Evolutionary conservation across 2,797 vertebrate species (phyloP), one percentile per base, ranked within the genome.

Genomic region (Cottoperca gobio): DNA sequence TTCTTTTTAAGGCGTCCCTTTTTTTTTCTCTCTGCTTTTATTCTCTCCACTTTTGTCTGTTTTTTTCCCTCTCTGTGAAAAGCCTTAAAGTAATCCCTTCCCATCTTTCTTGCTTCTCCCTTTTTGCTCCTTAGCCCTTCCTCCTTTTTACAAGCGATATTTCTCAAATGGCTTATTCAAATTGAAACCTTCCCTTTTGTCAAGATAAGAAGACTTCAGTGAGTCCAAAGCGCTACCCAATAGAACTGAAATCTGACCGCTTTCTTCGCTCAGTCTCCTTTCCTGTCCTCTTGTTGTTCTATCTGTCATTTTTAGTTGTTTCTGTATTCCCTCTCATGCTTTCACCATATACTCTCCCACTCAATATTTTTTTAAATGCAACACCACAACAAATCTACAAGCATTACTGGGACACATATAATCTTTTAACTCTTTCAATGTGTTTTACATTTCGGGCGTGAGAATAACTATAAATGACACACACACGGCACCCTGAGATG

Each of bases 81-180:
- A 91, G 84, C 78, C 76, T 78, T 75, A 21, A 61, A 63, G 81
- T 92, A 90, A 93, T 92, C 90, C 86, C 64, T 81, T 82, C 48
- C 88, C 81, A 83, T 90, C 81, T 85, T 84, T 78, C 70, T 39
- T 61, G 49, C 73, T 52, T 85, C 70, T 86, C 66, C 53, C 45
- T 68, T 79, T 85, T 76, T 81, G 39, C 64, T 81, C 76, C 65
- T 71, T 81, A 79, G 71, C 81, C 78, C 69, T 77, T 81, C 76
- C 52, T 85, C 61, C 63, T 77, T 84, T n/a, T 90, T 77, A 81
- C 81, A 69, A 82, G 81, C 43, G 9, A 61, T 79, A 84, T 85
- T 90, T 88, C 81, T 80, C 72, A 75, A 82, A 88, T 68, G 78
- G 80, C 83, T 89, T 89, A 92, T 92, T 89, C 79, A 92, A 90